Conservation (phyloP, 2,888 invertebrate genomes). For the Scaptomyza caliginosa region DNA sequence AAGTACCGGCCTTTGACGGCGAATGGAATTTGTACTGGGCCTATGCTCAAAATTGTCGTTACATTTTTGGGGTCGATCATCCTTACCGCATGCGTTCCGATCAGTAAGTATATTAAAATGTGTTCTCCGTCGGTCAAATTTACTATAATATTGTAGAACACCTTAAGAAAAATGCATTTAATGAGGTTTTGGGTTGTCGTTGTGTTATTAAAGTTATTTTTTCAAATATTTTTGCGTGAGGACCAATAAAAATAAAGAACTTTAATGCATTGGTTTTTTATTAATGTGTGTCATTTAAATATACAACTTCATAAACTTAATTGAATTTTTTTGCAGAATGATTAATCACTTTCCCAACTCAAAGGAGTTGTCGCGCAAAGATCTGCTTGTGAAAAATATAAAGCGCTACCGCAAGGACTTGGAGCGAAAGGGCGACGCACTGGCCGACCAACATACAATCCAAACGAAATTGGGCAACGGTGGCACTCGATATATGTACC, state of each 20-base stretch:
- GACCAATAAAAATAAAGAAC: no score
- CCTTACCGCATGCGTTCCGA: conserved; percentile 96
- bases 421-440: conserved; percentile 93
- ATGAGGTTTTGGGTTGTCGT: no score
- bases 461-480: conserved; percentile 84
- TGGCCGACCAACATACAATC: conserved; percentile 89
- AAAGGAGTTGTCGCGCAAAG: conserved; percentile 97
- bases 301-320: no score
- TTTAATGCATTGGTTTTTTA: no score
- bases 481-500: conserved; percentile 91
- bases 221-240: no score
- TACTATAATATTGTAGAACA: neutral
- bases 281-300: no score
- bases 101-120: conserved; percentile 85
- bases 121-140: neutral
- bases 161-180: neutral
- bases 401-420: conserved; percentile 96
- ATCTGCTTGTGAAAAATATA: conserved; percentile 97
- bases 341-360: conserved; percentile 99
- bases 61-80: conserved; percentile 95
- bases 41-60: conserved; percentile 94
- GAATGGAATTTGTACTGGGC: conserved; percentile 99
- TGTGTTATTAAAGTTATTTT: no score
- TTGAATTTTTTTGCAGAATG: conserved; percentile 83
- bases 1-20: conserved; percentile 91